Base-by-base conservation (phyloP, 2,888 invertebrate species). In the Plebejus melissa region DNA sequence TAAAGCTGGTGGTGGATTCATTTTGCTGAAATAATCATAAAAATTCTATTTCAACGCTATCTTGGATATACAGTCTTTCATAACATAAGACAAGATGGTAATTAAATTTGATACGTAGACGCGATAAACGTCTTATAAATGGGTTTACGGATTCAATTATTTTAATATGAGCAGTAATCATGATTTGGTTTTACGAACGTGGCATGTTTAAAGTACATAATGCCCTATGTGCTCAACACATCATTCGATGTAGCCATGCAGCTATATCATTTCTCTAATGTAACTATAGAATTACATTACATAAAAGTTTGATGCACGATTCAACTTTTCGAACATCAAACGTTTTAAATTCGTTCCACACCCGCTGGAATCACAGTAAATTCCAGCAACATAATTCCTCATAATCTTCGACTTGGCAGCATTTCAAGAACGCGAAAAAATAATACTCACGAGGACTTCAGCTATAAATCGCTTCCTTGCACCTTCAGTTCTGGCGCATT, bases 1-100 rank as follows among this genome's bases (percentile, higher is more conserved):
- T 77, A 98, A 95, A 80, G 97, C 97, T 79, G 97, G 95, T 77
- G 98, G 98, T 74, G 98, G 97, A 89, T 97, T 92, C 93, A 93
- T 93, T 79, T 85, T 84, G 84, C 91, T 91, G 90, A 87, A 90
- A 92, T 86, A 86, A 86, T 50, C 28, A 72, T 32, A 54, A 72
- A 72, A 72, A 6, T 6, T 72, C 36, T 50, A 82, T 85, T 83
- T 69, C 54, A 69, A 50, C 46, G 60, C 60, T 36, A 65, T 65
- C 1, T 13, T 36, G 13, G 36, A 65, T 36, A 36, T 36, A 65
- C 4, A 32, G 13, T 32, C 7, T 2, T 4, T 16, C 13, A 60
- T 16, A 60, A 9, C 13, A 5, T 32, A 3, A 65, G 28, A 36
- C 32, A 13, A 32, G 13, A 65, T 32, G 13, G 65, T 36, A 36